Percentiles rank a stretch among this genome's conserved stretches.
Evolutionary conservation across 23 tunicate genomes (phyloP).

Genomic region (Ciona savignyi): DNA sequence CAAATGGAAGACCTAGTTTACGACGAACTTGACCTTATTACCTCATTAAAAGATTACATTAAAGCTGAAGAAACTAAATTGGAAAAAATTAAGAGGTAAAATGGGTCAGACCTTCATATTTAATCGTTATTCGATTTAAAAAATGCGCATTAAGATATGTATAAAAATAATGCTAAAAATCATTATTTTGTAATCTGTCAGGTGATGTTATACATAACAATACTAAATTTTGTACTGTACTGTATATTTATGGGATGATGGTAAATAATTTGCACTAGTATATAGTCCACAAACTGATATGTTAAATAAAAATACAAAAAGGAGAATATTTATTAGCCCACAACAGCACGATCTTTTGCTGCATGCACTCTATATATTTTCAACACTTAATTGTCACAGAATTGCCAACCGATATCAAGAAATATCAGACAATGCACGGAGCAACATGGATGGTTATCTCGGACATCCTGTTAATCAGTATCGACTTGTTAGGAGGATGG

Average conservation of each 20-base stretch:
- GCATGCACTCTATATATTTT: too few species aligned
- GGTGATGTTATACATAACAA: too few species aligned
- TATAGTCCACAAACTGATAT: too few species aligned
- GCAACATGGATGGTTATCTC: constrained; percentile 34
- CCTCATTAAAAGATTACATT: constrained; percentile 39
- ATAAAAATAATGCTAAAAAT: too few species aligned
- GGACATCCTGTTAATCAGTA: constrained; percentile 92
- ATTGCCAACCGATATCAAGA: constrained; percentile 28
- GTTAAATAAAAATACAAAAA: too few species aligned
- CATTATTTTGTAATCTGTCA: not conserved
- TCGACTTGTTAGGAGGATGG: constrained; percentile 63
- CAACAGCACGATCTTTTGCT: too few species aligned
- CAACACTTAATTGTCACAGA: too few species aligned
- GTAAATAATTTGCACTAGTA: too few species aligned
- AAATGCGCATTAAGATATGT: too few species aligned
- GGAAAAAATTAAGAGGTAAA: constrained; percentile 33
- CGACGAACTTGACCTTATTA: constrained; percentile 46
- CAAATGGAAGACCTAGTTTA: constrained; percentile 77
- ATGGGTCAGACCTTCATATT: not conserved
- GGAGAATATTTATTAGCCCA: too few species aligned
- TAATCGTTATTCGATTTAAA: too few species aligned
- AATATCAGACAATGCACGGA: constrained; percentile 22
- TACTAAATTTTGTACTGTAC: not conserved
- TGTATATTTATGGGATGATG: too few species aligned
- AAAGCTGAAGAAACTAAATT: constrained; percentile 49